Conservation (phyloP, 2,797 vertebrate genomes). For the Alcedo quadribrachys region DNA sequence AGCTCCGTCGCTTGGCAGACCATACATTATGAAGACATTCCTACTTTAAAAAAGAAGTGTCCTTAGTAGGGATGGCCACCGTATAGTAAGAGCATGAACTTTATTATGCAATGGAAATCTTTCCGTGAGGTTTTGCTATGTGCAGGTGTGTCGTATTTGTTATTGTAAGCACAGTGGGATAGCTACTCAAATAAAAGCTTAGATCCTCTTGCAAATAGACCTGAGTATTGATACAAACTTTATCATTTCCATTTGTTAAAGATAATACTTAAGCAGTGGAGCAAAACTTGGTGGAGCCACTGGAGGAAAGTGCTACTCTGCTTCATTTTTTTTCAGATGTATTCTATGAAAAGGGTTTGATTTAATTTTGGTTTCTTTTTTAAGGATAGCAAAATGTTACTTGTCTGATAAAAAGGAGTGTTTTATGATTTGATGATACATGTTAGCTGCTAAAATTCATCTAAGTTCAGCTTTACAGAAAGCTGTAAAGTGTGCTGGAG, state of each 20-base stretch:
- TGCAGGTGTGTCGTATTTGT: conserved; percentile 50
- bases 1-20: neutral
- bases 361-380: neutral
- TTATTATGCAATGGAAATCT: conserved; percentile 50
- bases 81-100: conserved; percentile 44
- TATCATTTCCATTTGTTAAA: neutral
- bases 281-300: neutral
- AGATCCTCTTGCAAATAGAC: conserved; percentile 30
- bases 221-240: neutral
- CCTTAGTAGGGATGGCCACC: neutral
- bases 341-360: neutral
- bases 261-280: neutral
- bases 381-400: neutral
- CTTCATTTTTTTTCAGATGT: neutral
- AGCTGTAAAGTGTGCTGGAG: neutral
- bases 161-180: conserved; percentile 28
- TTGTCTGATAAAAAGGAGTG: neutral
- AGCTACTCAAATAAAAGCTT: neutral
- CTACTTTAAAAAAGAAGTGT: neutral
- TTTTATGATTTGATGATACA: neutral
- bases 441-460: neutral
- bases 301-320: neutral
- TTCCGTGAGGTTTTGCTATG: conserved; percentile 47
- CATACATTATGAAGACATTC: neutral
- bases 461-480: neutral